Conservation (phyloP, 2,888 invertebrate genomes). For the Aspidiotus rigidus region DNA sequence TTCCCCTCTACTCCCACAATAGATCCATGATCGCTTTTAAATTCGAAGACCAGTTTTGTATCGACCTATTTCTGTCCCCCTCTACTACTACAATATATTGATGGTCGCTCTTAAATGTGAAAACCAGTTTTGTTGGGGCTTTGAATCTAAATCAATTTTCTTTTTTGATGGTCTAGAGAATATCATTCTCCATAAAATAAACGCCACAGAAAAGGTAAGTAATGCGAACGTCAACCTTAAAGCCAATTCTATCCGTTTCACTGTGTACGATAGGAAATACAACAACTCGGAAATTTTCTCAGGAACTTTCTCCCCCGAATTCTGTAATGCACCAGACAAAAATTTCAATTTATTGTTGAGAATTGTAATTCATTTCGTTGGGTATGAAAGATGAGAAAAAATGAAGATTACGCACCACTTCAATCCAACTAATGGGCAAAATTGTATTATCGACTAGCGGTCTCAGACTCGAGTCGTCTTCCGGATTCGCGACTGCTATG, state of each 20-base stretch:
- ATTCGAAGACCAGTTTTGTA: no score
- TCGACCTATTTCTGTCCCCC: no score
- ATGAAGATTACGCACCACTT: conserved; percentile 49
- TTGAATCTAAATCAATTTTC: conserved; percentile 20
- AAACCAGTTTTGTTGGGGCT: background rate
- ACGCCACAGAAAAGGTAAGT: conserved; percentile 24
- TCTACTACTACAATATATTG: no score
- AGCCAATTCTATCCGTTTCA: conserved; percentile 53
- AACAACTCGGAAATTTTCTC: conserved; percentile 52
- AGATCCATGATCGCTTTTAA: no score
- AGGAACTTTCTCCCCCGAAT: conserved; percentile 50
- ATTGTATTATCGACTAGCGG: conserved; percentile 54
- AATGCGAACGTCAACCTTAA: conserved; percentile 46
- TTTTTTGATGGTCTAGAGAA: conserved; percentile 22
- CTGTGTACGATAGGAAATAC: conserved; percentile 56
- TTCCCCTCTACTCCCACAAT: no score
- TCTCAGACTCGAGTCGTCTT: conserved; percentile 46
- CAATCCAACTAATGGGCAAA: conserved; percentile 68
- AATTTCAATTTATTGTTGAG: background rate
- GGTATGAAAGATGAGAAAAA: no score
- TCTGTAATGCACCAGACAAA: conserved; percentile 43
- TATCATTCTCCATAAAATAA: conserved; percentile 18
- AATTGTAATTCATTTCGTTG: background rate
- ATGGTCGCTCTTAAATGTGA: no score
- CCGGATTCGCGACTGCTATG: conserved; percentile 53